phyloP scores from a whole-genome alignment of 2,113 vertebrate genomes.

The Lipophrys pholis region DNA sequence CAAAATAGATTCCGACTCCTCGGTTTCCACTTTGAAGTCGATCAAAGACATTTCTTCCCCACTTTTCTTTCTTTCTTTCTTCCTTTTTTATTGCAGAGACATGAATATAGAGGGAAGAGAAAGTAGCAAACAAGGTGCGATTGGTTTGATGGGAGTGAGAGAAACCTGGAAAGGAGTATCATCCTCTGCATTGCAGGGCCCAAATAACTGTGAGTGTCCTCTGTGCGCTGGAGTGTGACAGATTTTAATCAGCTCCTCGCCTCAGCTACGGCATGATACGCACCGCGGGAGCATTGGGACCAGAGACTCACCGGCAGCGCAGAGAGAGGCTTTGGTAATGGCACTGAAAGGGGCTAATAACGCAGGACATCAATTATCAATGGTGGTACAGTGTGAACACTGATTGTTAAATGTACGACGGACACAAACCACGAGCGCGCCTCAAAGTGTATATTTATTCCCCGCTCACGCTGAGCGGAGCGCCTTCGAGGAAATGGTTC shows the following conservation, averaged over 20 bases:
- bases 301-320: constrained; percentile 35
- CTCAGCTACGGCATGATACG: constrained; percentile 49
- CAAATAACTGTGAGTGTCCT: constrained; percentile 63
- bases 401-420: constrained; percentile 39
- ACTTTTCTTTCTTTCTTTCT: constrained; percentile 9
- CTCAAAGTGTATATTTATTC: constrained; percentile 34
- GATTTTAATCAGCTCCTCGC: constrained; percentile 75
- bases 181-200: constrained; percentile 65
- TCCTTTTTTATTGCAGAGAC: constrained; percentile 1
- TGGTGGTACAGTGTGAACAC: constrained; percentile 27
- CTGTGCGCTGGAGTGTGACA: constrained; percentile 63
- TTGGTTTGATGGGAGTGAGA: constrained; percentile 45
- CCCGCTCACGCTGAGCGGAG: background rate
- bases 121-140: constrained; percentile 29
- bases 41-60: too few species aligned
- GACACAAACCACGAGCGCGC: constrained; percentile 31
- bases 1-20: constrained; percentile 31
- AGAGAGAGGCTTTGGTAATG: constrained; percentile 46
- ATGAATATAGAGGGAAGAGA: constrained; percentile 16
- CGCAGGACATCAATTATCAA: constrained; percentile 64
- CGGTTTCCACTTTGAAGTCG: constrained; percentile 48
- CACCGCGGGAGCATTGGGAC: constrained; percentile 42
- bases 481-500: constrained; percentile 4
- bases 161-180: constrained; percentile 34
- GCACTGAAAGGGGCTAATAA: constrained; percentile 59